These are phyloP conservation scores for Hylomyscus alleni DNA, from an alignment of 2,797 vertebrate species.

Conservation along the genomic window DNA sequence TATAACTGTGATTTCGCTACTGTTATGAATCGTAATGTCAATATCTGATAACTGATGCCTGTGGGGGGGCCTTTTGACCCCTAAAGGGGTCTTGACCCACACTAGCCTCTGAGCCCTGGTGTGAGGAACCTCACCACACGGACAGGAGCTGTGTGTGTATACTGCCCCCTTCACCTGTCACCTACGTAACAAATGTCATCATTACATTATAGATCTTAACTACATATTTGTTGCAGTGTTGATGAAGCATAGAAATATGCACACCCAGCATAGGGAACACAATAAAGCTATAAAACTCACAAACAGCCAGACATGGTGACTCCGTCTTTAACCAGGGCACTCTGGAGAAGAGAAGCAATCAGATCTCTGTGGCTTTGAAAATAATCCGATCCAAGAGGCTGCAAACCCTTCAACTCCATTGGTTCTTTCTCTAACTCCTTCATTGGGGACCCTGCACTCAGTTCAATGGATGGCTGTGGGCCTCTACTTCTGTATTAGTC, in stretches of 20 bases:
- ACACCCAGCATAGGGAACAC: background rate
- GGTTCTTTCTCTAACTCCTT: too few species aligned
- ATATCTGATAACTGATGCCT: background rate
- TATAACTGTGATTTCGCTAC: background rate
- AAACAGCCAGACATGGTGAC: background rate
- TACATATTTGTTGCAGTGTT: accelerated
- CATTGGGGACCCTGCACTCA: too few species aligned
- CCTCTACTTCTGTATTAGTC: too few species aligned
- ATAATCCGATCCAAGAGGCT: too few species aligned
- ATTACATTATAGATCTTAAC: background rate
- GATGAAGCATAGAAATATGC: accelerated
- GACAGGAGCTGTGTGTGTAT: background rate
- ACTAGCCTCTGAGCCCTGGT: background rate
- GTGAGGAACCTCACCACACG: background rate
- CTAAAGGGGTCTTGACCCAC: background rate
- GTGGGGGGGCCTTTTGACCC: background rate
- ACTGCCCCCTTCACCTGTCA: background rate
- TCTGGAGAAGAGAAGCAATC: background rate
- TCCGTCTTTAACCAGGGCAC: background rate
- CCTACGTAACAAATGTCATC: background rate
- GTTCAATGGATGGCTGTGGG: too few species aligned
- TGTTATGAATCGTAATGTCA: background rate
- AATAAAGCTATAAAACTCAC: background rate
- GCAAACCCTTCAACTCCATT: too few species aligned
- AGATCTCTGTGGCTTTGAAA: background rate